Evolutionary conservation across 2,797 vertebrate species (phyloP).

Genomic region (Silurus aristotelis): DNA sequence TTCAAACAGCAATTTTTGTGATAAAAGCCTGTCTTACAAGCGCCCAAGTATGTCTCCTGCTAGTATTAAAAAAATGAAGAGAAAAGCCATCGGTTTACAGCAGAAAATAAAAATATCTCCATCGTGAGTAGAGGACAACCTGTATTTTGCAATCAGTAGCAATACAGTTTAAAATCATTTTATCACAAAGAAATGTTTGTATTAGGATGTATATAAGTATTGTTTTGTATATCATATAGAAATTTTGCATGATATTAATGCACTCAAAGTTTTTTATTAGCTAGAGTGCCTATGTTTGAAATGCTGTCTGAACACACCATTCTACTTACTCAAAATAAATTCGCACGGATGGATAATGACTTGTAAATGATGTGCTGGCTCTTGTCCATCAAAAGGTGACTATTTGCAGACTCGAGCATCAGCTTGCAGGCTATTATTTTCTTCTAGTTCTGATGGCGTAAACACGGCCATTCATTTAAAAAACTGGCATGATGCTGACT

Average conservation of each 20-base stretch:
- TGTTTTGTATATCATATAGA: neutral
- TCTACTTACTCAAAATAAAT: neutral
- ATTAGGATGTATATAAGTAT: neutral
- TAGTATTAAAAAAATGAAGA: no score
- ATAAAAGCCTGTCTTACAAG: no score
- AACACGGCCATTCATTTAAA: neutral
- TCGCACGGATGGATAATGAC: neutral
- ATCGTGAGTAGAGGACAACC: no score
- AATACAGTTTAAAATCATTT: neutral
- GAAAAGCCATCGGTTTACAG: no score
- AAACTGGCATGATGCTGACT: neutral
- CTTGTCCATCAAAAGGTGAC: neutral
- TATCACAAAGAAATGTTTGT: neutral
- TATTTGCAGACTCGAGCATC: neutral
- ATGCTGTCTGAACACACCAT: neutral
- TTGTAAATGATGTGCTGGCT: neutral
- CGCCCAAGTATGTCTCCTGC: no score
- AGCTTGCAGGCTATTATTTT: neutral
- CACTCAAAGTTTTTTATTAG: neutral
- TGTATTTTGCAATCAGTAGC: no score
- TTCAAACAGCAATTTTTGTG: no score
- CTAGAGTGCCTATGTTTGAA: neutral
- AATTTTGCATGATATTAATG: neutral
- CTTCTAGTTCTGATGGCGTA: neutral
- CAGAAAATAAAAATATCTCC: no score